Evolutionary conservation across 2,797 vertebrate genomes (phyloP).

Genomic region (Acridotheres tristis): DNA sequence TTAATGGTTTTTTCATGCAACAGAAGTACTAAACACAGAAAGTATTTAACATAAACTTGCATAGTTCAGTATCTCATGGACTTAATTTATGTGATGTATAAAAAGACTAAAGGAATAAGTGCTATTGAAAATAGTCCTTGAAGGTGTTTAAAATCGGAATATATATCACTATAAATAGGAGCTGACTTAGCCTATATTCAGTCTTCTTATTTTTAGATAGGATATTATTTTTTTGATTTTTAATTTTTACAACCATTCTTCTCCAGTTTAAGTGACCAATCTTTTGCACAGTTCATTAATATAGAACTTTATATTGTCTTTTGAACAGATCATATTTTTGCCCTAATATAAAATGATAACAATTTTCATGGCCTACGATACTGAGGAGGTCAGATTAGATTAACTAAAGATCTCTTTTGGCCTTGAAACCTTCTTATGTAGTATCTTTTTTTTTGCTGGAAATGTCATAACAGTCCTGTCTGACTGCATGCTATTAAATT

Average conservation of each 20-base stretch:
- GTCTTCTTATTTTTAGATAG: neutral
- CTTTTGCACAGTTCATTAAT: neutral
- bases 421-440: neutral
- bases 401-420: neutral
- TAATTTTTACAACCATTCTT: neutral
- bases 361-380: neutral
- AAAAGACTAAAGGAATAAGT: neutral
- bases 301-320: neutral
- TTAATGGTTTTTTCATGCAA: neutral
- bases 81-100: neutral
- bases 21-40: neutral
- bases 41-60: neutral
- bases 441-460: neutral
- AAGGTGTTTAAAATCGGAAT: neutral
- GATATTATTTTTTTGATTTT: neutral
- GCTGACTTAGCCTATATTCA: neutral
- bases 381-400: neutral
- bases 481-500: neutral
- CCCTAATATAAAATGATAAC: neutral
- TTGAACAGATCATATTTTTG: neutral
- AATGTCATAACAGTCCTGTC: neutral
- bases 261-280: neutral
- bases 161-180: neutral
- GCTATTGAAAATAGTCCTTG: neutral
- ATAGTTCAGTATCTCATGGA: neutral